These are phyloP conservation scores for Dendrolimus houi DNA, from an alignment of 2,888 invertebrate species.

Conservation along the genomic window DNA sequence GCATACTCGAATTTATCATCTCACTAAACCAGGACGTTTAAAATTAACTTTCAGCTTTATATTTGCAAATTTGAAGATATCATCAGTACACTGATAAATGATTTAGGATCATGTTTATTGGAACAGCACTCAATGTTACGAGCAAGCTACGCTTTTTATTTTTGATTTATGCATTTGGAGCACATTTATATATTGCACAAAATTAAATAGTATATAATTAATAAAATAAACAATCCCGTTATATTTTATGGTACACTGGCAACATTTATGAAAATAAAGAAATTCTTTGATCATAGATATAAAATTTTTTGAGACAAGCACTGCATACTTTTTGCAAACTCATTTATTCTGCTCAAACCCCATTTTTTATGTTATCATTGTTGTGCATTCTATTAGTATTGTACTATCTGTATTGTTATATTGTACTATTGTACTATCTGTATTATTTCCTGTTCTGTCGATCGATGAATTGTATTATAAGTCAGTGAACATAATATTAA, in stretches of 20 bases:
- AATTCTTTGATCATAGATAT: too few species aligned
- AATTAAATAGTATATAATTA: background rate
- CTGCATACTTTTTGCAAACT: constrained; percentile 45
- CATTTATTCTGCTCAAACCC: constrained; percentile 73
- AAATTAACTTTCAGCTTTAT: too few species aligned
- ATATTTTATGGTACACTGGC: too few species aligned
- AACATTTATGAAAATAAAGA: too few species aligned
- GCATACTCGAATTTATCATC: too few species aligned
- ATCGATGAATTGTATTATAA: too few species aligned
- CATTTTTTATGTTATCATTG: constrained; percentile 58
- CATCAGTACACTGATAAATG: background rate
- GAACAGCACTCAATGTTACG: constrained; percentile 19
- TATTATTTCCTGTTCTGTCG: constrained; percentile 2
- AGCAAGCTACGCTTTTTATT: constrained; percentile 14
- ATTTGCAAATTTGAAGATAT: too few species aligned
- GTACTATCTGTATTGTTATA: constrained; percentile 15
- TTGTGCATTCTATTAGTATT: constrained; percentile 40
- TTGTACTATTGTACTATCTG: constrained; percentile 8
- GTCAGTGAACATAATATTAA: too few species aligned
- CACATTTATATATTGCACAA: background rate
- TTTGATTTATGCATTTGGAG: background rate
- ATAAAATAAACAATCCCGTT: too few species aligned
- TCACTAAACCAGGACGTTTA: too few species aligned
- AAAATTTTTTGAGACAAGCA: constrained; percentile 11
- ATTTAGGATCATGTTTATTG: constrained; percentile 12